Evolutionary conservation across 2,888 invertebrate genomes (phyloP).

Genomic region (Serrognathus titanus): DNA sequence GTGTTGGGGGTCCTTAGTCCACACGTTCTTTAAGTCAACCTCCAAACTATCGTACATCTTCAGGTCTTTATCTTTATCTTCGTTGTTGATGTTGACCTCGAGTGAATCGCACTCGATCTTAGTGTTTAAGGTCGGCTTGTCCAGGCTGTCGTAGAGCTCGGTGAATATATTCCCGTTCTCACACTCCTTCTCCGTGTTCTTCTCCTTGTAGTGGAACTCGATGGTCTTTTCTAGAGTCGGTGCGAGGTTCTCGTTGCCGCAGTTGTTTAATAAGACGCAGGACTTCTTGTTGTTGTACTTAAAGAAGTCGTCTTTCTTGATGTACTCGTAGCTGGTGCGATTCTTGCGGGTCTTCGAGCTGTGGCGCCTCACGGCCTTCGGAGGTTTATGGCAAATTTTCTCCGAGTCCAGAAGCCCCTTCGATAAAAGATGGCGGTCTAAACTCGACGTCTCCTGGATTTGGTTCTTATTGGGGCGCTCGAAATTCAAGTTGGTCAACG

Average conservation of each 20-base stretch:
- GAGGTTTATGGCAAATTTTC: slow-evolving; percentile 68
- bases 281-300: slow-evolving; percentile 11
- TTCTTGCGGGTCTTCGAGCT: slow-evolving; percentile 52
- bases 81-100: slow-evolving; percentile 39
- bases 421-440: slow-evolving; percentile 47
- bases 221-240: slow-evolving; percentile 40
- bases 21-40: slow-evolving; percentile 32
- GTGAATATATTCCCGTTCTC: slow-evolving; percentile 32
- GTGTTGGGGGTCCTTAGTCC: slow-evolving; percentile 22
- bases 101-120: slow-evolving; percentile 42
- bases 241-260: slow-evolving; percentile 24
- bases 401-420: slow-evolving; percentile 43
- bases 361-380: slow-evolving; percentile 66
- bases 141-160: slow-evolving; percentile 44
- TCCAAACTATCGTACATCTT: slow-evolving; percentile 41
- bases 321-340: slow-evolving; percentile 45
- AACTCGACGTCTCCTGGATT: slow-evolving; percentile 45
- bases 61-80: slow-evolving; percentile 29
- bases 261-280: slow-evolving; percentile 4
- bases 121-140: slow-evolving; percentile 30
- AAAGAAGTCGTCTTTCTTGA: slow-evolving; percentile 46
- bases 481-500: slow-evolving; percentile 18
- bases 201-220: slow-evolving; percentile 46
- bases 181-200: slow-evolving; percentile 43
- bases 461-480: slow-evolving; percentile 29